Evolutionary conservation across 2,888 invertebrate genomes (phyloP), one percentile per base, ranked within the genome.

Genomic region (Acrobasis suavella): DNA sequence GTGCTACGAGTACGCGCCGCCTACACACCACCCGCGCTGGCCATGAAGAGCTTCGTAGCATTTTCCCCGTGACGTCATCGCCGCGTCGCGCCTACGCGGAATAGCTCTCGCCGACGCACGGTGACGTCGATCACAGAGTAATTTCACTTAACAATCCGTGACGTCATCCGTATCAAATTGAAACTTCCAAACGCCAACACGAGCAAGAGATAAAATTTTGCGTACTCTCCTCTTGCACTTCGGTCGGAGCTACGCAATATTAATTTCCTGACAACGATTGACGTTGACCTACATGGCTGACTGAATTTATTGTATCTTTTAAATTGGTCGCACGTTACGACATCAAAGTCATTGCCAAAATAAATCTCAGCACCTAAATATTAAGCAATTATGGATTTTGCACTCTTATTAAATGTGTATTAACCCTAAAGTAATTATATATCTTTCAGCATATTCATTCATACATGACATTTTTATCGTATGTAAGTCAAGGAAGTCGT

Each of bases 61-160:
- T 81, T 81, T 78, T 78, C 69, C 87, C 91, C 75, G 88, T 92
- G 91, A 91, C 91, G 91, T 91, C 90, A 91, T 67, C 71, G 71
- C 67, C 74, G 77, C 85, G 83, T 83, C 82, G 82, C 83, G 81
- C 89, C 89, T 86, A 89, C 89, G 83, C 85, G 66, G 65, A 73
- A 66, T 69, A 65, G 65, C 75, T 75, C 72, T 72, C 81, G 78
- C 85, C 83, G 75, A 85, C 85, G 83, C 80, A 69, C 66, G 64
- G 74, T 90, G 86, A 89, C 89, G 88, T 88, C 80, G 82, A 70
- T 74, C 71, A 69, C 73, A 77, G 75, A 83, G 80, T 79, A 78
- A 73, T 78, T 76, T 80, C 74, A 68, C 69, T 75, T 70, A 68
- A 67, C 69, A 65, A 62, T 67, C 61, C 64, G 73, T 87, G 85